Percentiles rank a stretch among this genome's conserved stretches.
Evolutionary conservation across 2,797 vertebrate species (phyloP).

Genomic region (Cryptoprocta ferox): DNA sequence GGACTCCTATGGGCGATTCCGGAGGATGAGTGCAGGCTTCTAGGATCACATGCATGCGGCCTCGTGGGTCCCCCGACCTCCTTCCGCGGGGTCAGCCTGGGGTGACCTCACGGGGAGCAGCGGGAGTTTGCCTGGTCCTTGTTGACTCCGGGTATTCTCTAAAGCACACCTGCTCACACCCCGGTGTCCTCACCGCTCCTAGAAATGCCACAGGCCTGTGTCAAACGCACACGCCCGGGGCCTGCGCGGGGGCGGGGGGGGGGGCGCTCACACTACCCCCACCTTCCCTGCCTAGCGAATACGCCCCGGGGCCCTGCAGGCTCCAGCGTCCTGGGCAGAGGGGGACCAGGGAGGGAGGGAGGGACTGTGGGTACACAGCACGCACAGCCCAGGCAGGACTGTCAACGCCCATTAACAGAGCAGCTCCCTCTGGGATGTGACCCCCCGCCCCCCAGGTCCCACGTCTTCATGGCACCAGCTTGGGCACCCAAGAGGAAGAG

Average conservation of each 20-base stretch:
- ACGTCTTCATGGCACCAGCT: background rate
- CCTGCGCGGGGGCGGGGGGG: background rate
- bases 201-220: conserved; percentile 1
- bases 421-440: background rate
- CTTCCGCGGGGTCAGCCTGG: background rate
- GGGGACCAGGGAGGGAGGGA: background rate
- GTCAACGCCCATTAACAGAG: background rate
- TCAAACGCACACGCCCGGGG: background rate
- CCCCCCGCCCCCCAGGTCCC: background rate
- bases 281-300: background rate
- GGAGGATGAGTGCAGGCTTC: background rate
- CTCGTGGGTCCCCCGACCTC: background rate
- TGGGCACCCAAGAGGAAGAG: background rate
- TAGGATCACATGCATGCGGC: background rate
- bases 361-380: background rate
- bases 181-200: background rate
- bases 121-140: background rate
- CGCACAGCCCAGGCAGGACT: background rate
- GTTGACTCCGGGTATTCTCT: background rate
- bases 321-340: background rate
- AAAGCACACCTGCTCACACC: background rate
- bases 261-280: too few species aligned
- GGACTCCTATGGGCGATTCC: background rate
- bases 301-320: background rate
- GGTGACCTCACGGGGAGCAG: background rate